Percentiles rank a stretch among this genome's conserved stretches.
Conservation (phyloP, 1,140 invertebrate genomes). For the Laupala kohalensis region DNA sequence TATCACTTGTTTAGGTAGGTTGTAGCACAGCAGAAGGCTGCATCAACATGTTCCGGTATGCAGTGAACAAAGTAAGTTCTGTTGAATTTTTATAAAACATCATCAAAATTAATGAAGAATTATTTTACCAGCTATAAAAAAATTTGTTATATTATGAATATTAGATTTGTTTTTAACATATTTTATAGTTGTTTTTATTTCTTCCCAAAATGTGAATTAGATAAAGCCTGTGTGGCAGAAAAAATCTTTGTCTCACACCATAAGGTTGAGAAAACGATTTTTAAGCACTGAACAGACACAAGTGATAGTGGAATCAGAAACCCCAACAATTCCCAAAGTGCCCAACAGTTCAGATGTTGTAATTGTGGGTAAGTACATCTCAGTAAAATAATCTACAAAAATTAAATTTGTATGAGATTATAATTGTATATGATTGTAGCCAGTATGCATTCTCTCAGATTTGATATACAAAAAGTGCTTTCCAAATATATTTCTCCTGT, state of each 20-base stretch:
- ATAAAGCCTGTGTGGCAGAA: not conserved
- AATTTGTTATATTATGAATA: no score
- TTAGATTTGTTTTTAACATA: no score
- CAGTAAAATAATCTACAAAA: no score
- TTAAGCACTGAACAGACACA: not conserved
- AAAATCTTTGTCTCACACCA: not conserved
- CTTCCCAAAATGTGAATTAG: not conserved
- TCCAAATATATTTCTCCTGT: no score
- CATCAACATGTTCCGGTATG: conserved; percentile 7
- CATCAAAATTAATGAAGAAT: no score
- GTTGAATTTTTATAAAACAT: no score
- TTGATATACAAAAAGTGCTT: no score
- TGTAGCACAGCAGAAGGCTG: not conserved
- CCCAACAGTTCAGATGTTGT: conserved; percentile 21
- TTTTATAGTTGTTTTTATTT: not conserved
- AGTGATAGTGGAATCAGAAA: not conserved
- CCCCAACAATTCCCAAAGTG: conserved; percentile 4
- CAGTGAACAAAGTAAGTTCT: conserved; percentile 1
- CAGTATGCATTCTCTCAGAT: no score
- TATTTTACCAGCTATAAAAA: no score
- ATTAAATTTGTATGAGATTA: no score
- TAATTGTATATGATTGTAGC: no score
- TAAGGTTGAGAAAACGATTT: not conserved
- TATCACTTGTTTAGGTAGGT: not conserved
- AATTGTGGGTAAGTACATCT: conserved; percentile 20